phyloP scores from a whole-genome alignment of 2,113 vertebrate species.

The Brienomyrus brachyistius region DNA sequence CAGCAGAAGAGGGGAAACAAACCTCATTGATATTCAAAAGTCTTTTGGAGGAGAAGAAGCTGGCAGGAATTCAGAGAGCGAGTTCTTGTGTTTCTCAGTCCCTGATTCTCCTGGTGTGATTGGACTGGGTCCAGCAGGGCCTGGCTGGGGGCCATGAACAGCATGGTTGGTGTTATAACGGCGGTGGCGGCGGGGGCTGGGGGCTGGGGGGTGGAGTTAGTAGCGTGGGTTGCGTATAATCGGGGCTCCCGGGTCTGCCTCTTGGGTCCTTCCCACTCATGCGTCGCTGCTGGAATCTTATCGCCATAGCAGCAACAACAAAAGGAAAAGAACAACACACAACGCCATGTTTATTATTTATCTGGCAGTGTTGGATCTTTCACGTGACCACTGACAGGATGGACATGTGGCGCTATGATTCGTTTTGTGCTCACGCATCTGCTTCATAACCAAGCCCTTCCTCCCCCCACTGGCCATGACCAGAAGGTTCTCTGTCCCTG shows the following conservation, averaged over 20 bases:
- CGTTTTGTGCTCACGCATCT: too few species aligned
- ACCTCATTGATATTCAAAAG: conserved; percentile 44
- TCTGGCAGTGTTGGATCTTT: background rate
- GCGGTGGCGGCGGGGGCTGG: background rate
- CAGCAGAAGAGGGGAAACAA: conserved; percentile 34
- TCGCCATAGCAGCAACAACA: background rate
- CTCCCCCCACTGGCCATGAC: background rate
- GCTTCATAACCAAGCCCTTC: background rate
- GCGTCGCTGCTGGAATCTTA: background rate
- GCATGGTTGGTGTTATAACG: background rate
- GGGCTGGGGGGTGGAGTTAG: background rate
- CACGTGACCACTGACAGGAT: background rate
- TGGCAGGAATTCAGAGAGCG: conserved; percentile 8
- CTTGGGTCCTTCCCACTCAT: background rate
- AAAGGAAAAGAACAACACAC: background rate
- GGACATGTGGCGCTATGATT: background rate
- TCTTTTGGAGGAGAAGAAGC: conserved; percentile 33
- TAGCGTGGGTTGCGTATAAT: background rate
- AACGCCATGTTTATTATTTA: background rate
- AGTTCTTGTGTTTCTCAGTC: conserved; percentile 6
- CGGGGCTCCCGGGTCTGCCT: background rate
- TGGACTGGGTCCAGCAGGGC: conserved; percentile 9
- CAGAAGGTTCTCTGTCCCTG: background rate
- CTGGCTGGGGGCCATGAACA: background rate
- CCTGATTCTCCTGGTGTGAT: conserved; percentile 7